These are phyloP conservation scores for Hassar affinis DNA, from an alignment of 2,113 vertebrate genomes.

Conservation along the genomic window DNA sequence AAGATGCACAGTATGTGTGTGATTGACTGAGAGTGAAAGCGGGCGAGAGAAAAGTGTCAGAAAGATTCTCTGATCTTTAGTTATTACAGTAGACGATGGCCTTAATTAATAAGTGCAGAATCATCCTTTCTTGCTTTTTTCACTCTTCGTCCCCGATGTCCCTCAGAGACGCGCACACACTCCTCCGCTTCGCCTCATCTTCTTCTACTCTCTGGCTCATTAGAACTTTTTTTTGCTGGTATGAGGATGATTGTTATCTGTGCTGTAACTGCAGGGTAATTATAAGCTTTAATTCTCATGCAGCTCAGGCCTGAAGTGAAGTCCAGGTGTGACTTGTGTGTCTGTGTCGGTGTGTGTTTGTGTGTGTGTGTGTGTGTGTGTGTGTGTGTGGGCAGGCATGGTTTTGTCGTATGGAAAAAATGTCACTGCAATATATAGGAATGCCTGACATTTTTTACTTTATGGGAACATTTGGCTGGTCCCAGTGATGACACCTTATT, in stretches of 20 bases:
- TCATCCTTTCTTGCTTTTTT: constrained; percentile 66
- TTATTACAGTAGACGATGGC: constrained; percentile 65
- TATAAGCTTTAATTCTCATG: constrained; percentile 70
- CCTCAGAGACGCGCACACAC: constrained; percentile 64
- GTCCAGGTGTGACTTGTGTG: constrained; percentile 10
- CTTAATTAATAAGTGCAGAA: constrained; percentile 68
- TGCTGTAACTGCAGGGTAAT: constrained; percentile 72
- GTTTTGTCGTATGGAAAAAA: not conserved
- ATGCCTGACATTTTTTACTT: not conserved
- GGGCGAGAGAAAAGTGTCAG: constrained; percentile 50
- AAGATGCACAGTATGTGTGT: not conserved
- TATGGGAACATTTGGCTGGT: not conserved
- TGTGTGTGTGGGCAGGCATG: not conserved
- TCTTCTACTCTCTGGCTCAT: constrained; percentile 60
- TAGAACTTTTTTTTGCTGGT: constrained; percentile 61
- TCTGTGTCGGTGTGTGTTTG: too few species aligned
- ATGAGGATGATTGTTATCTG: constrained; percentile 70
- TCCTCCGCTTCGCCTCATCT: constrained; percentile 37
- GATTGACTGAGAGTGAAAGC: not conserved
- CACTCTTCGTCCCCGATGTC: constrained; percentile 63
- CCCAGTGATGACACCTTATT: not conserved
- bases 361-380: constrained; percentile 21
- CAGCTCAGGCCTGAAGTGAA: constrained; percentile 58
- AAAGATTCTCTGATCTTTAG: constrained; percentile 68
- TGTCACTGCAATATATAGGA: not conserved